Evolutionary conservation across 2,797 vertebrate genomes (phyloP), one percentile per base, ranked within the genome.

Genomic region (Triplophysa bombifrons): DNA sequence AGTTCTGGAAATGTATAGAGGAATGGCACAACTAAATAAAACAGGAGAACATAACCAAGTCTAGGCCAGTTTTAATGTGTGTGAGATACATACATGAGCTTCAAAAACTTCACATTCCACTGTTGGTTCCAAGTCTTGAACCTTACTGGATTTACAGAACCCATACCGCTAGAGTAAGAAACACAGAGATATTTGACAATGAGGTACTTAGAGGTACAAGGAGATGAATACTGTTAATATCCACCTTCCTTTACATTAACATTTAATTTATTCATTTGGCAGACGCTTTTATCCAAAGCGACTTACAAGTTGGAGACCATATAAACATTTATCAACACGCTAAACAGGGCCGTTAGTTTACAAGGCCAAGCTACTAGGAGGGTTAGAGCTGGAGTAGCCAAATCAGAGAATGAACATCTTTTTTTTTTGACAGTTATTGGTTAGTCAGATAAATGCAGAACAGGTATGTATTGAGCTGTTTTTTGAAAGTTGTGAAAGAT

Each of bases 71-170:
- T 27, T 64, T 1, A 63, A 30, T 16, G 8, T n/a, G 11, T 41
- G 55, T 17, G 44, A n/a, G 12, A 53, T 44, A 9, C 41, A 11
- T 85, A 88, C 87, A 85, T 86, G 80, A 25, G 60, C 51, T 7
- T 85, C 69, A 66, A 77, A 88, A 74, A 87, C 74, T 14, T 81
- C 71, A 74, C 88, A 89, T 0, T 84, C 34, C 27, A 86, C 81
- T 19, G 2, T 17, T n/a, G 80, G 22, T 16, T 84, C 72, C 34
- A 30, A 66, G 73, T 60, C 76, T 67, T 73, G 79, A 30, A 82
- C 22, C 41, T 79, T 38, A 9, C 80, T 75, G 20, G 87, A 84
- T 19, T 56, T 16, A 71, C 86, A 87, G 79, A 86, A 84, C 7
- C 88, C 86, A 71, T 71, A 64, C 22, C 27, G 63, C 85, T 87